Evolutionary conservation across 2,797 vertebrate species (phyloP).

Genomic region (Vespertilio murinus): DNA sequence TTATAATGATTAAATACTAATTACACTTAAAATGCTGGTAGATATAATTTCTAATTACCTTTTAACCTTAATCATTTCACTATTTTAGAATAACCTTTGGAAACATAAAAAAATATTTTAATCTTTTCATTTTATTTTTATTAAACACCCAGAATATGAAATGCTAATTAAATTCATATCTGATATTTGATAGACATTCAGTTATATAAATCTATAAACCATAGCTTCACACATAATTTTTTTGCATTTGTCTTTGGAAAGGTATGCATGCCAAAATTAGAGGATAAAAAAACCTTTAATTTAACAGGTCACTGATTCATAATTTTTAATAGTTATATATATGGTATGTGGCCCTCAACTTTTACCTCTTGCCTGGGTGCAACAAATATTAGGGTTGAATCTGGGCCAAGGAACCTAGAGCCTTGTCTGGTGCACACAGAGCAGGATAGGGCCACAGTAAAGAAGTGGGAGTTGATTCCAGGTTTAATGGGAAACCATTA

Average conservation of each 20-base stretch:
- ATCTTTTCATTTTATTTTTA: slow-evolving; percentile 29
- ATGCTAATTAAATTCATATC: slow-evolving; percentile 27
- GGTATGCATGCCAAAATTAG: not conserved
- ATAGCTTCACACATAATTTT: not conserved
- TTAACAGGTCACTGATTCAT: not conserved
- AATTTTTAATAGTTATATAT: slow-evolving; percentile 1
- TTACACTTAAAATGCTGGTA: slow-evolving; percentile 16
- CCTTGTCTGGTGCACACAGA: not conserved
- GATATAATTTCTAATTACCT: not conserved
- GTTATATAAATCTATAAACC: not conserved
- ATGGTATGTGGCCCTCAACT: not conserved
- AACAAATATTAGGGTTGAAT: not conserved
- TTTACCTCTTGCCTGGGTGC: not conserved
- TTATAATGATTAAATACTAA: not conserved
- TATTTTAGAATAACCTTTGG: slow-evolving; percentile 17
- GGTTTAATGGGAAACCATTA: not conserved
- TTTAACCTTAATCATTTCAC: slow-evolving; percentile 9
- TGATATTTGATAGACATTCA: not conserved
- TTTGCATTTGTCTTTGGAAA: slow-evolving; percentile 33
- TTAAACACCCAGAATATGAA: not conserved
- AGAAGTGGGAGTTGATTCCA: not conserved
- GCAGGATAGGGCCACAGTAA: not conserved
- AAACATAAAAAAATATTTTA: not conserved
- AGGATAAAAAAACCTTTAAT: not conserved
- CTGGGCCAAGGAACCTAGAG: not conserved